These are phyloP conservation scores for Vireo altiloquus DNA, from an alignment of 2,113 vertebrate genomes.

Conservation along the genomic window DNA sequence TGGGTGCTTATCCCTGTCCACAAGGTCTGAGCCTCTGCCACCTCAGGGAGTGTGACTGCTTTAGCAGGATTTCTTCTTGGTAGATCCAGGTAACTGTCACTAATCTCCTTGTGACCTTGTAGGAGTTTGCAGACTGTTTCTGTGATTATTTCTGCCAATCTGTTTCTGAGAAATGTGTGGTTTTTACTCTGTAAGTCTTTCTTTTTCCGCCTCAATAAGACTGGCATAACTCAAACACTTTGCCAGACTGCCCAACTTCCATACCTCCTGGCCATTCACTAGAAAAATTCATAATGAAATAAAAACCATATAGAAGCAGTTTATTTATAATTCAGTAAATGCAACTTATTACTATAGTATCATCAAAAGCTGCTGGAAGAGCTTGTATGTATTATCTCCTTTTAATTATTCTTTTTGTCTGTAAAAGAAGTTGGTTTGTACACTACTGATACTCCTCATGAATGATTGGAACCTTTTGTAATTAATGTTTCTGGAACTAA, in stretches of 20 bases:
- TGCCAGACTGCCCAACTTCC: background rate
- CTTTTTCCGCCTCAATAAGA: background rate
- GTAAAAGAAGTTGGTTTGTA: background rate
- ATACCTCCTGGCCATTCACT: background rate
- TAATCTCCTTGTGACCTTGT: background rate
- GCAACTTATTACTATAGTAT: background rate
- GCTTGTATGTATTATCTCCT: background rate
- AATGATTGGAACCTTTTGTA: background rate
- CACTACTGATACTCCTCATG: background rate
- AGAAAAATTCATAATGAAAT: background rate
- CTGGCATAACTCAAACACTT: background rate
- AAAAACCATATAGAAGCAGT: no score
- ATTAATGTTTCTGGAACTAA: background rate
- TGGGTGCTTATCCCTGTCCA: background rate
- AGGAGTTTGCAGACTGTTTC: background rate
- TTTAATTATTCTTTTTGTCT: background rate
- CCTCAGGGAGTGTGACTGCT: background rate
- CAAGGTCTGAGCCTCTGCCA: background rate
- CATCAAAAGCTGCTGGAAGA: background rate
- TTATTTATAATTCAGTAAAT: background rate
- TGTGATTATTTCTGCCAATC: background rate
- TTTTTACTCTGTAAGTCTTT: background rate
- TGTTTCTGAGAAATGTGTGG: background rate
- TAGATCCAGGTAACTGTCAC: background rate
- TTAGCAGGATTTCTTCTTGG: background rate